Conservation (phyloP, 2,888 invertebrate species). For the Lordiphosa fenestrarum region DNA sequence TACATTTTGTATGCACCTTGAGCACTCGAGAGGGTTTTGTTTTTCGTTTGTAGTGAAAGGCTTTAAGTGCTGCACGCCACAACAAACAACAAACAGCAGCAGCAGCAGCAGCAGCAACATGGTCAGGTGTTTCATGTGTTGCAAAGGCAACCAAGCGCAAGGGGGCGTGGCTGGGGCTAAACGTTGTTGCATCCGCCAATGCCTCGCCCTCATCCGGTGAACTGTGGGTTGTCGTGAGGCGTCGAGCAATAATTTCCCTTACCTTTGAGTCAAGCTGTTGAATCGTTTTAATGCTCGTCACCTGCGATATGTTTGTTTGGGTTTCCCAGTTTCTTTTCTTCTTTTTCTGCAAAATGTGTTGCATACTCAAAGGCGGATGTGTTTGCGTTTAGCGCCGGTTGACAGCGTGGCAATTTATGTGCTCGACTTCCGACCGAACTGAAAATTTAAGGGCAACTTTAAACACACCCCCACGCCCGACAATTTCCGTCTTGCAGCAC, state of each 20-base stretch:
- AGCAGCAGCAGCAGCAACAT: slow-evolving; percentile 40
- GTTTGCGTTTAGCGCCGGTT: slow-evolving; percentile 62
- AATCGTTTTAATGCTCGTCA: slow-evolving; percentile 79
- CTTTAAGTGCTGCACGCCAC: slow-evolving; percentile 56
- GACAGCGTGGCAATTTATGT: slow-evolving; percentile 65
- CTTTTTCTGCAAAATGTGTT: slow-evolving; percentile 30
- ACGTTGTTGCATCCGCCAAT: slow-evolving; percentile 55
- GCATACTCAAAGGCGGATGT: slow-evolving; percentile 45
- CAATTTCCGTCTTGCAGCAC: slow-evolving; percentile 62
- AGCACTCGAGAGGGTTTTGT: slow-evolving; percentile 46
- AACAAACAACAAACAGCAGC: slow-evolving; percentile 57
- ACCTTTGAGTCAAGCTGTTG: slow-evolving; percentile 76
- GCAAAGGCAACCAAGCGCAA: slow-evolving; percentile 48
- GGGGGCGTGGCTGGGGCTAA: slow-evolving; percentile 49
- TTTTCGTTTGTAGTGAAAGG: slow-evolving; percentile 64
- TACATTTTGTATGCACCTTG: slow-evolving; percentile 50
- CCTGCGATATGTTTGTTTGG: slow-evolving; percentile 53
- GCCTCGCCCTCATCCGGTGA: slow-evolving; percentile 34
- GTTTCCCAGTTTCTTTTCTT: slow-evolving; percentile 10
- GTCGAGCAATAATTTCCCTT: slow-evolving; percentile 66
- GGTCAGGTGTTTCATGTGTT: slow-evolving; percentile 30
- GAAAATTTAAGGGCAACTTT: slow-evolving; percentile 47
- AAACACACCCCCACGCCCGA: slow-evolving; percentile 27
- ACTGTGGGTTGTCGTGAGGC: not conserved
- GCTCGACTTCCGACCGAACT: slow-evolving; percentile 41